Evolutionary conservation across 2,888 invertebrate genomes (phyloP).

Genomic region (Tipula confusa): DNA sequence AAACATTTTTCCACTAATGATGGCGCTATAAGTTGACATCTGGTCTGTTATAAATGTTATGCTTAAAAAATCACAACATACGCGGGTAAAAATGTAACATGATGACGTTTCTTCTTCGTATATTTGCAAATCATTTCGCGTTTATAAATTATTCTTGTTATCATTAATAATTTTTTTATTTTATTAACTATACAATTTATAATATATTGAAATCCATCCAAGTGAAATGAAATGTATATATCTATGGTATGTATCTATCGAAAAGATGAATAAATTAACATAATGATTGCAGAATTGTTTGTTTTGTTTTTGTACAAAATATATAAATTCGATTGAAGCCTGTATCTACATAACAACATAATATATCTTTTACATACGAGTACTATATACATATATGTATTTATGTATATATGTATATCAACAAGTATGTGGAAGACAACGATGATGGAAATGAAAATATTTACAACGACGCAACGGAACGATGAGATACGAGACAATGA

Average conservation of each 20-base stretch:
- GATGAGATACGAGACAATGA: conserved; percentile 1
- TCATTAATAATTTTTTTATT: not conserved
- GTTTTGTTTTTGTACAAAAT: not conserved
- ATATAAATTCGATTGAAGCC: not conserved
- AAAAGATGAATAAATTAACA: conserved; percentile 6
- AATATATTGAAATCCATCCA: not conserved
- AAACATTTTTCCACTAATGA: not conserved
- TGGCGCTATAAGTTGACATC: not conserved
- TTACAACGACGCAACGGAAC: not conserved
- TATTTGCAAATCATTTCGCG: too few relatives aligned
- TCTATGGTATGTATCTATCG: not conserved
- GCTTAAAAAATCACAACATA: not conserved
- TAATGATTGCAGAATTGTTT: not conserved
- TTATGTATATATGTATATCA: not conserved
- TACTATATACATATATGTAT: too few relatives aligned
- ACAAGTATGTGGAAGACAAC: not conserved
- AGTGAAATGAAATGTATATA: conserved; percentile 12
- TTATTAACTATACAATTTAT: not conserved
- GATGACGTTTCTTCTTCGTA: not conserved
- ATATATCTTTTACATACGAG: not conserved
- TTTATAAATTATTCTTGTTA: not conserved
- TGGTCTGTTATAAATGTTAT: not conserved
- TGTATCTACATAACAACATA: not conserved
- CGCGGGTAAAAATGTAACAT: not conserved
- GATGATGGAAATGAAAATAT: not conserved